These are phyloP conservation scores for Lithodes maja DNA, from an alignment of 2,888 invertebrate species.

Conservation along the genomic window DNA sequence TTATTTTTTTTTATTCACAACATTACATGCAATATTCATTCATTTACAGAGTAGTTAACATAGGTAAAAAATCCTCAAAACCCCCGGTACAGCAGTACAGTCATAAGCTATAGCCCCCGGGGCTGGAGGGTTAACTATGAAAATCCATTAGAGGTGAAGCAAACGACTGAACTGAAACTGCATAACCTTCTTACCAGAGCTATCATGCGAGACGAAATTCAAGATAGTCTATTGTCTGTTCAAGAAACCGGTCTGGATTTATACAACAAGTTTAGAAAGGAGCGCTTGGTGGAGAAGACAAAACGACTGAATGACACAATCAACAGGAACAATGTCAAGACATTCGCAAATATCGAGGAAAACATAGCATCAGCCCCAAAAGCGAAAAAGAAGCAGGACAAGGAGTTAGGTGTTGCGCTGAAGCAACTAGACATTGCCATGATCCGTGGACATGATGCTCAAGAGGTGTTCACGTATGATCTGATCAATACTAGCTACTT, in stretches of 20 bases:
- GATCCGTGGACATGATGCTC: neutral
- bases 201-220: too few species aligned
- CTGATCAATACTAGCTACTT: neutral
- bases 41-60: too few species aligned
- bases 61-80: too few species aligned
- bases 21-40: too few species aligned
- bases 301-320: slow-evolving; percentile 1
- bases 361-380: neutral
- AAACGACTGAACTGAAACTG: too few species aligned
- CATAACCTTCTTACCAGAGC: too few species aligned
- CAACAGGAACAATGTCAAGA: neutral
- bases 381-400: slow-evolving; percentile 1
- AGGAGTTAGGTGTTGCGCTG: slow-evolving; percentile 4
- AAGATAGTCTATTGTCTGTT: too few species aligned
- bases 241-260: neutral
- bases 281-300: slow-evolving; percentile 4
- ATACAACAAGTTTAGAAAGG: slow-evolving; percentile 4
- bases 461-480: neutral
- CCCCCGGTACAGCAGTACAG: too few species aligned
- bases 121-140: too few species aligned
- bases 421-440: neutral
- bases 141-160: too few species aligned
- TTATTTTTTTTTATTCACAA: too few species aligned
- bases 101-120: too few species aligned
- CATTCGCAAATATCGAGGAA: neutral